A percentile compares a stretch with the other conserved stretches of the same genome.
These are phyloP conservation scores for Sphaerophoria rueppellii DNA, from an alignment of 2,888 invertebrate species.

Conservation along the genomic window DNA sequence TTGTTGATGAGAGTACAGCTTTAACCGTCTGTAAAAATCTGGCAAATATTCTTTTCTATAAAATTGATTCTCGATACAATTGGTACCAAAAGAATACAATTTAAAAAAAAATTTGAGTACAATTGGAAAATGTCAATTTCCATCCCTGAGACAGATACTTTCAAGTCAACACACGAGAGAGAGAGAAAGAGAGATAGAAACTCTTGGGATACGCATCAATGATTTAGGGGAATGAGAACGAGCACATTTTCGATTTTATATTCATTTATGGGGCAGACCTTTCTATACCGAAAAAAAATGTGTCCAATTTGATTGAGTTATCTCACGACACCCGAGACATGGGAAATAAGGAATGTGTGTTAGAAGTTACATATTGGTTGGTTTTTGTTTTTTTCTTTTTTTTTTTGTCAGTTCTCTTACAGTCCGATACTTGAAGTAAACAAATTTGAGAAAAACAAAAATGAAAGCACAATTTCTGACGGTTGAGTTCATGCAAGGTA, in stretches of 20 bases:
- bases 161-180: background rate
- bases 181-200: background rate
- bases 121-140: too few relatives aligned
- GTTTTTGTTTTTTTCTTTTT: background rate
- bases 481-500: too few relatives aligned
- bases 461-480: too few relatives aligned
- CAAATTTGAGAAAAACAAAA: too few relatives aligned
- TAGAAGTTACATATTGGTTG: conserved; percentile 7
- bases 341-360: conserved; percentile 26
- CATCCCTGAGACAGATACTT: too few relatives aligned
- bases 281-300: conserved; percentile 2
- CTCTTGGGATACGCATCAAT: conserved; percentile 30
- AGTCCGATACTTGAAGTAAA: background rate
- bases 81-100: too few relatives aligned
- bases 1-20: too few relatives aligned
- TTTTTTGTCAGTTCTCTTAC: background rate
- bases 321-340: conserved; percentile 19
- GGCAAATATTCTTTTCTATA: too few relatives aligned
- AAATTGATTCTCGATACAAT: too few relatives aligned
- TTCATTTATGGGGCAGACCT: background rate
- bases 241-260: background rate
- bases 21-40: too few relatives aligned
- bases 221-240: conserved; percentile 14
- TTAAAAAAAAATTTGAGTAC: too few relatives aligned
- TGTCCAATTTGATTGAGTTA: conserved; percentile 39